These are phyloP conservation scores for Phthorimaea operculella DNA, from an alignment of 1,140 invertebrate genomes.

Conservation along the genomic window DNA sequence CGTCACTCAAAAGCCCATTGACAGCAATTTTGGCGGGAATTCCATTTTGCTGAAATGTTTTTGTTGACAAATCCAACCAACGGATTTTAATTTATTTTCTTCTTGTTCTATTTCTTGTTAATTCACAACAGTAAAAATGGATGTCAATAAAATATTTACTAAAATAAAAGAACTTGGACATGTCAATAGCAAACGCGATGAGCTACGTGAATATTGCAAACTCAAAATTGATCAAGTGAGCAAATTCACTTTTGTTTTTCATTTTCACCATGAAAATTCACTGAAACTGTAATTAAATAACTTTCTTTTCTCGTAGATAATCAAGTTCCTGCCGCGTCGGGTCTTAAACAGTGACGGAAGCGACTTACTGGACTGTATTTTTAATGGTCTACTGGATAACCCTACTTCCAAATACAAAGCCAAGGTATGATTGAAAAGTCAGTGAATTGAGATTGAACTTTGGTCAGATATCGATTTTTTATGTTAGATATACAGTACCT, in stretches of 20 bases:
- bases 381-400: constrained; percentile 40
- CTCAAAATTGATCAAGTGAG: constrained; percentile 33
- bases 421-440: constrained; percentile 23
- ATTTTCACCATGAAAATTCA: background rate
- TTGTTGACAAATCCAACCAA: no score
- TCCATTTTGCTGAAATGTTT: no score
- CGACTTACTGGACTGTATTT: constrained; percentile 36
- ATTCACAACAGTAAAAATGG: constrained; percentile 19
- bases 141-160: constrained; percentile 26
- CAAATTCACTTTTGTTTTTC: background rate
- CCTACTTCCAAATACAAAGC: constrained; percentile 24
- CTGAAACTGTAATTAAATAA: background rate
- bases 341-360: constrained; percentile 39
- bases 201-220: constrained; percentile 40
- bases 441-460: no score
- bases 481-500: no score
- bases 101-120: no score
- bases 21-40: no score
- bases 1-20: no score
- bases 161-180: constrained; percentile 39
- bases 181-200: constrained; percentile 31
- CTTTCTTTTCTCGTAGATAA: constrained; percentile 26
- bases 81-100: no score
- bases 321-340: constrained; percentile 28
- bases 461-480: no score